Conservation (phyloP, 2,113 vertebrate genomes). For the Scartelaos histophorus region DNA sequence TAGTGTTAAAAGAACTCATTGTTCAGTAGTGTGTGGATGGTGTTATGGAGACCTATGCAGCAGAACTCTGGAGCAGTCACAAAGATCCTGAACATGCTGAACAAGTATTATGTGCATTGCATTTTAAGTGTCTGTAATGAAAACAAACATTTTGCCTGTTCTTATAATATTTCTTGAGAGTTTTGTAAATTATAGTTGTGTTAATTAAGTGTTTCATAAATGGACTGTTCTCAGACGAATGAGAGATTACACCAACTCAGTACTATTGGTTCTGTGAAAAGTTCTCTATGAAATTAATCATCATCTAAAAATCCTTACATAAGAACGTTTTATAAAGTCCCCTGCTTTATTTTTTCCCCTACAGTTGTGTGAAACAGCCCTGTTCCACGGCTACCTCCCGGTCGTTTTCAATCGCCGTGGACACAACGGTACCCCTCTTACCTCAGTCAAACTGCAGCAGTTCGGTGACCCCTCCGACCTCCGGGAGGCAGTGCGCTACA, state of each 20-base stretch:
- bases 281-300: background rate
- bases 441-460: conserved; percentile 82
- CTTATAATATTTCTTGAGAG: background rate
- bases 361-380: conserved; percentile 79
- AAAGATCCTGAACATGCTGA: background rate
- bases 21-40: conserved; percentile 9
- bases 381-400: conserved; percentile 80
- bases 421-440: conserved; percentile 84
- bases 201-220: no score
- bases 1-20: conserved; percentile 15
- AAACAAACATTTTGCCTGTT: background rate
- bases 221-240: no score
- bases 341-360: conserved; percentile 2
- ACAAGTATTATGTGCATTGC: background rate
- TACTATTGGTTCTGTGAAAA: background rate
- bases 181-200: no score
- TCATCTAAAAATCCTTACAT: background rate
- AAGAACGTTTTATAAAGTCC: background rate
- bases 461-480: conserved; percentile 83
- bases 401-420: conserved; percentile 86
- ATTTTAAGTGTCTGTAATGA: background rate
- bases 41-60: conserved; percentile 1
- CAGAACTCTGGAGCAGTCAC: background rate
- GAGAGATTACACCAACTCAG: no score
- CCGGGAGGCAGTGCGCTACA: conserved; percentile 81